phyloP scores from a whole-genome alignment of 2,888 invertebrate species.

The Caenorhabditis japonica region DNA sequence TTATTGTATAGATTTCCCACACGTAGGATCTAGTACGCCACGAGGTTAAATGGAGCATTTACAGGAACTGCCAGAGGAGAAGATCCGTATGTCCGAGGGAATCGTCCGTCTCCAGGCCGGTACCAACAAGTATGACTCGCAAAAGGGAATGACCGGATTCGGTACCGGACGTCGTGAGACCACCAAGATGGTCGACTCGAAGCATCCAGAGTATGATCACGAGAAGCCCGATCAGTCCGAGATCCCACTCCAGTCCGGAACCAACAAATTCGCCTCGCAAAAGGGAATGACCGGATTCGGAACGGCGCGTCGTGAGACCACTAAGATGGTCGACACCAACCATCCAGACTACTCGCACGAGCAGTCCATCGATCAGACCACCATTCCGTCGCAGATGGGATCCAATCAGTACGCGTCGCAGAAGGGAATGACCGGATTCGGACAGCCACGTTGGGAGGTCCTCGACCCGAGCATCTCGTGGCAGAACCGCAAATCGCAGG shows the following conservation, averaged over 20 bases:
- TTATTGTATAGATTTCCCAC: too few species aligned
- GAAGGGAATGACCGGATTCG: conserved; percentile 77
- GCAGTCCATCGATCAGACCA: conserved; percentile 73
- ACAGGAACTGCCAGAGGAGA: conserved; percentile 77
- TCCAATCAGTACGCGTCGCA: conserved; percentile 77
- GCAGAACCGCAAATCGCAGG: conserved; percentile 76
- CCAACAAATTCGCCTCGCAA: conserved; percentile 75
- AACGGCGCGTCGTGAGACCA: conserved; percentile 76
- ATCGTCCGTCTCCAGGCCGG: conserved; percentile 77
- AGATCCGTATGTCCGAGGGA: conserved; percentile 76
- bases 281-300: conserved; percentile 77
- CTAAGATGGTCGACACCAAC: conserved; percentile 75
- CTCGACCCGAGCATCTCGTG: conserved; percentile 75
- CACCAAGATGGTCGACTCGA: conserved; percentile 76
- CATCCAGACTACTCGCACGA: conserved; percentile 77
- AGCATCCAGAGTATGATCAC: conserved; percentile 77
- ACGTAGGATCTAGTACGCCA: too few species aligned
- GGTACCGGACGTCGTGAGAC: conserved; percentile 77
- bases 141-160: conserved; percentile 77
- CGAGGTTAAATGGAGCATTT: too few species aligned
- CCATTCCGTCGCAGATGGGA: conserved; percentile 75
- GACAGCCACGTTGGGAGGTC: conserved; percentile 77
- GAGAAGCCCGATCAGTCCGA: conserved; percentile 76
- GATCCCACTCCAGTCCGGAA: conserved; percentile 77
- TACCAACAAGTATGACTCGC: conserved; percentile 77